These are phyloP conservation scores for Deilephila porcellus DNA, from an alignment of 2,888 invertebrate genomes.

Conservation along the genomic window DNA sequence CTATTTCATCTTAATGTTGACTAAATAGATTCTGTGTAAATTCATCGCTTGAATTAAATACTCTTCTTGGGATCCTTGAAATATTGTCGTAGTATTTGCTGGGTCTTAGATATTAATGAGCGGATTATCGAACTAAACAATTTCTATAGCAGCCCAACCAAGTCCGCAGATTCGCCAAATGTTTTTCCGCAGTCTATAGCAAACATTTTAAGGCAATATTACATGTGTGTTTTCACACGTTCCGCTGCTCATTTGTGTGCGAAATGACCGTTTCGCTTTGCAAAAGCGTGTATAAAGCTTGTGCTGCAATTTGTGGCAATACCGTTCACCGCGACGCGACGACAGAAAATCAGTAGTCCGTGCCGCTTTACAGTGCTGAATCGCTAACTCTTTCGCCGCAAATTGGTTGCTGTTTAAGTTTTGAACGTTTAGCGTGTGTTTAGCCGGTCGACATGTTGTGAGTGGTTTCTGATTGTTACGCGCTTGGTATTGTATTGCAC, in stretches of 20 bases:
- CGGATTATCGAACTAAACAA: not conserved
- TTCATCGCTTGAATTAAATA: too few species aligned
- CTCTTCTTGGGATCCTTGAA: too few species aligned
- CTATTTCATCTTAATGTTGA: too few species aligned
- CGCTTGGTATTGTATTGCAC: not conserved
- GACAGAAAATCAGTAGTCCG: constrained; percentile 34
- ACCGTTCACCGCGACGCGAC: constrained; percentile 3
- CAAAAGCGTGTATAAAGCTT: constrained; percentile 10
- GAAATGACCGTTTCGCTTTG: constrained; percentile 13
- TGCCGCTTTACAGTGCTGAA: constrained; percentile 31
- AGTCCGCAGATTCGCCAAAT: not conserved
- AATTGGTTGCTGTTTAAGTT: constrained; percentile 34
- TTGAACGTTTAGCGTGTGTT: constrained; percentile 33
- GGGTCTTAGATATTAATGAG: not conserved
- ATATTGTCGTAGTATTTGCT: too few species aligned
- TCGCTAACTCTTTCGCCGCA: constrained; percentile 31
- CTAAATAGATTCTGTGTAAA: too few species aligned
- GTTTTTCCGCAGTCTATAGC: not conserved
- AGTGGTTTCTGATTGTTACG: not conserved
- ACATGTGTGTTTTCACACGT: not conserved
- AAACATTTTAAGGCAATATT: not conserved
- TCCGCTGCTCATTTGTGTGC: not conserved
- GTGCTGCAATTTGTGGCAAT: constrained; percentile 13
- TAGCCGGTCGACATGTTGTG: not conserved
- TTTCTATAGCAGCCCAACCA: not conserved